A percentile compares a stretch with the other conserved stretches of the same genome.
Conservation (phyloP, 1,140 invertebrate genomes). For the Leptopilina clavipes region DNA sequence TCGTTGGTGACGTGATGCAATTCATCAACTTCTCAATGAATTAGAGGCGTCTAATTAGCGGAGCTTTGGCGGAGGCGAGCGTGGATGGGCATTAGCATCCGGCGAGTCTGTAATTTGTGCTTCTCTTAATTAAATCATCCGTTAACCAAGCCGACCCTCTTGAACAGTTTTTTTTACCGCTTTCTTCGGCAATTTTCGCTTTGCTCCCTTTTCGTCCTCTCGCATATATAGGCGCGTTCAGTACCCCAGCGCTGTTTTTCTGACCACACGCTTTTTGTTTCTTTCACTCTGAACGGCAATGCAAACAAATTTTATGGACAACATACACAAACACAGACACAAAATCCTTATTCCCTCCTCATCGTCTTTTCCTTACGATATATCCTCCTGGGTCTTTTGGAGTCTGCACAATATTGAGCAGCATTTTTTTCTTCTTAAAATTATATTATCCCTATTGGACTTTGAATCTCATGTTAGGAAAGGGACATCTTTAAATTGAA, state of each 20-base stretch:
- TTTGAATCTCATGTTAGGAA: too few relatives aligned
- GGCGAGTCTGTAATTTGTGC: conserved; percentile 75
- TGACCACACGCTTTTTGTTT: conserved; percentile 52
- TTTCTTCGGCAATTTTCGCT: conserved; percentile 53
- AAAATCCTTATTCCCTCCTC: conserved; percentile 36
- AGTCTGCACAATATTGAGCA: too few relatives aligned
- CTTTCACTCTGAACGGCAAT: conserved; percentile 48
- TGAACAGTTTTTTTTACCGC: conserved; percentile 52
- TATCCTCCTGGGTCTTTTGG: too few relatives aligned
- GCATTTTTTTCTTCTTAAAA: too few relatives aligned
- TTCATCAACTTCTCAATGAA: conserved; percentile 53
- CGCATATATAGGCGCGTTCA: conserved; percentile 37
- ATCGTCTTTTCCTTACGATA: conserved; percentile 52
- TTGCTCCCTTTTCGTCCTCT: conserved; percentile 47
- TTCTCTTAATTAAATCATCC: conserved; percentile 76
- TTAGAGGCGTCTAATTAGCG: conserved; percentile 72
- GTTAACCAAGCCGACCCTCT: conserved; percentile 67
- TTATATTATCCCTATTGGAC: too few relatives aligned
- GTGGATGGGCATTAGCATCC: conserved; percentile 72
- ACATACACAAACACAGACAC: conserved; percentile 46
- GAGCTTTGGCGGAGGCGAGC: conserved; percentile 66
- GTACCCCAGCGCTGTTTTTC: conserved; percentile 54
- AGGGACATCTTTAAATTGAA: too few relatives aligned
- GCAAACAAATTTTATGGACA: conserved; percentile 64
- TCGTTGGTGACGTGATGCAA: conserved; percentile 52